phyloP scores from a whole-genome alignment of 2,113 vertebrate genomes.

The Phaethornis superciliosus region DNA sequence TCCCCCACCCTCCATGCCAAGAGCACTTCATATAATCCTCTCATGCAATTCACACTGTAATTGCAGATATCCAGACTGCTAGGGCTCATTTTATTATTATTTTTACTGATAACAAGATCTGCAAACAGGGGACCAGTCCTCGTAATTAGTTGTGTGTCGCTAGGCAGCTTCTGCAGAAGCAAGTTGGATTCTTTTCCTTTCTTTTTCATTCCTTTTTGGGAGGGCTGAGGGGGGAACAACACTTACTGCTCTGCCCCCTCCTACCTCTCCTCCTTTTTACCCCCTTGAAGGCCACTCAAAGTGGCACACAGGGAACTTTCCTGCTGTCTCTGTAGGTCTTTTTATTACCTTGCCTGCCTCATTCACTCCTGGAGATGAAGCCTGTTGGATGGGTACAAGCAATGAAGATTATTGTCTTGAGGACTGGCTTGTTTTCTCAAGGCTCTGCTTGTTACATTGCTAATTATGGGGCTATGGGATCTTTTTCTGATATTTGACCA shows the following conservation, averaged over 20 bases:
- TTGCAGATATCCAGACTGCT: slow-evolving; percentile 82
- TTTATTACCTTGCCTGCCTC: slow-evolving; percentile 69
- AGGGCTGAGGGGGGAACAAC: not conserved
- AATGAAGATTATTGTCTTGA: slow-evolving; percentile 70
- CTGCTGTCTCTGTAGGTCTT: slow-evolving; percentile 66
- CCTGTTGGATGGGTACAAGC: slow-evolving; percentile 69
- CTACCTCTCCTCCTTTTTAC: slow-evolving; percentile 32
- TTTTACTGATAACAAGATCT: slow-evolving; percentile 78
- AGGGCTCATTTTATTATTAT: slow-evolving; percentile 77
- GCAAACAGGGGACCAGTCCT: slow-evolving; percentile 70
- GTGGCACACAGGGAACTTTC: slow-evolving; percentile 75
- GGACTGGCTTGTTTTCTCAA: slow-evolving; percentile 77
- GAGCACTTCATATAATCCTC: slow-evolving; percentile 89
- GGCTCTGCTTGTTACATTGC: slow-evolving; percentile 73
- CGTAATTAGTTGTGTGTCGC: slow-evolving; percentile 80
- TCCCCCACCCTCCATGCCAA: slow-evolving; percentile 80
- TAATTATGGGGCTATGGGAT: slow-evolving; percentile 71
- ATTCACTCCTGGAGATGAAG: slow-evolving; percentile 70
- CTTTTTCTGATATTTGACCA: slow-evolving; percentile 60
- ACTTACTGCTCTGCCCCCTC: not conserved
- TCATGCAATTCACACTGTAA: slow-evolving; percentile 90
- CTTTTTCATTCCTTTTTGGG: slow-evolving; percentile 19
- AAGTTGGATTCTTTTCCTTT: slow-evolving; percentile 57
- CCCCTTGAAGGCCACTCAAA: slow-evolving; percentile 74
- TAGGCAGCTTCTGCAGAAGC: slow-evolving; percentile 70